A percentile compares a stretch with the other conserved stretches of the same genome.
These are phyloP conservation scores for Candoia aspera DNA, from an alignment of 2,113 vertebrate genomes.

Conservation along the genomic window DNA sequence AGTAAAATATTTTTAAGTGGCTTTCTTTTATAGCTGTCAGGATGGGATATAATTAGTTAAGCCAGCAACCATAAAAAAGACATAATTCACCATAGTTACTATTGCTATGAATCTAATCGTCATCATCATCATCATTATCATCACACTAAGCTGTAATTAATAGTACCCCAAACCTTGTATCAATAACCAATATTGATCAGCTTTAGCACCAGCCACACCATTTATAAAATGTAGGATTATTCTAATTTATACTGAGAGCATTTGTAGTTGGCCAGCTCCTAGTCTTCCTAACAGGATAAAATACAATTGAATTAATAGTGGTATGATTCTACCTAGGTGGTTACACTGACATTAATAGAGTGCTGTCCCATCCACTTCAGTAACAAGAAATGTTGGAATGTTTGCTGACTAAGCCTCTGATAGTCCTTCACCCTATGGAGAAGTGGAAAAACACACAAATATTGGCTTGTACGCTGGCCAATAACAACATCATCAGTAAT, in stretches of 20 bases:
- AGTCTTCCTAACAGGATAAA: neutral
- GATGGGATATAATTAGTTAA: too few relatives aligned
- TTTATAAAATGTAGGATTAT: neutral
- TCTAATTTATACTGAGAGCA: neutral
- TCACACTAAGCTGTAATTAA: neutral
- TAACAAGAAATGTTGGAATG: too few relatives aligned
- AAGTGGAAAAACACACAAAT: neutral
- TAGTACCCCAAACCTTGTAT: neutral
- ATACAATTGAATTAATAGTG: neutral
- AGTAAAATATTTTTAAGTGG: neutral
- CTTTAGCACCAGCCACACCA: neutral
- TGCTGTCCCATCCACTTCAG: too few relatives aligned
- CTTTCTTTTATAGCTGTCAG: too few relatives aligned
- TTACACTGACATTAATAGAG: too few relatives aligned
- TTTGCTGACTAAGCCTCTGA: too few relatives aligned
- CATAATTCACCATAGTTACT: too few relatives aligned
- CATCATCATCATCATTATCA: too few relatives aligned
- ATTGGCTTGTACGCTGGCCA: neutral
- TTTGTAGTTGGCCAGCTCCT: neutral
- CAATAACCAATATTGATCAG: neutral
- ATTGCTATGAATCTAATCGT: too few relatives aligned
- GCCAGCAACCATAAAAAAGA: too few relatives aligned
- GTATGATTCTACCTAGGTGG: neutral
- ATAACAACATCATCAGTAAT: neutral
- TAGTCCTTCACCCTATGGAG: neutral